Conservation (phyloP, 1,140 invertebrate species). For the Neomicropteryx cornuta region DNA sequence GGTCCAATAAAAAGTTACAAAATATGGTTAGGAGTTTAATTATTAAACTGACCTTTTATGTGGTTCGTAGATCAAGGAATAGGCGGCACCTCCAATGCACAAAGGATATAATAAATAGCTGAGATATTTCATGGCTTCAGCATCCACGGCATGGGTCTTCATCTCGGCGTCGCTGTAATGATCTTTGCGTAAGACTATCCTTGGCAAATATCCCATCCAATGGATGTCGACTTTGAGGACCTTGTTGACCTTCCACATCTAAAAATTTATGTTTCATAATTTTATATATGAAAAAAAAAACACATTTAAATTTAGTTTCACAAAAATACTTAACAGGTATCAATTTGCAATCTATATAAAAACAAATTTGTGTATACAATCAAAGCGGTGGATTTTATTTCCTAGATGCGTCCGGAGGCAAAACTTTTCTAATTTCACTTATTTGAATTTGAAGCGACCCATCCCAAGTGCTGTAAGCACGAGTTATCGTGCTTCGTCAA, state of each 20-base stretch:
- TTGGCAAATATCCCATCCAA: constrained; percentile 29
- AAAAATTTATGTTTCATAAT: constrained; percentile 17
- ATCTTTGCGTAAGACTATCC: constrained; percentile 30
- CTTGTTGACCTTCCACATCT: constrained; percentile 93
- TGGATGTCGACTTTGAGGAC: constrained; percentile 66
- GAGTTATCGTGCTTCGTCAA: too few relatives aligned
- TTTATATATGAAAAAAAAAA: constrained; percentile 5
- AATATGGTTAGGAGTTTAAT: not conserved
- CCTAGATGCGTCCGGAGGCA: too few relatives aligned
- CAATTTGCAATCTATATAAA: too few relatives aligned
- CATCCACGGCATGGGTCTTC: constrained; percentile 76
- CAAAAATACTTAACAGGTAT: constrained; percentile 6
- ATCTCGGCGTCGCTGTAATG: constrained; percentile 53
- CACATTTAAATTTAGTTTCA: constrained; percentile 5
- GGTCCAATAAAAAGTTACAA: too few relatives aligned
- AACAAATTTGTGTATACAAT: too few relatives aligned
- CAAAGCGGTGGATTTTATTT: too few relatives aligned
- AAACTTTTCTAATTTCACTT: too few relatives aligned
- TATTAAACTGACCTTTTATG: constrained; percentile 62
- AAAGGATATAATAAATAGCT: constrained; percentile 88
- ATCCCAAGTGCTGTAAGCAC: too few relatives aligned
- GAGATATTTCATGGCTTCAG: constrained; percentile 84
- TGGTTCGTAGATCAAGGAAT: constrained; percentile 85
- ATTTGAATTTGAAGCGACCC: too few relatives aligned
- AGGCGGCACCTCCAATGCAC: constrained; percentile 73